A percentile compares a stretch with the other conserved stretches of the same genome.
Conservation (phyloP, 2,888 invertebrate species). For the Pegoplata infirma region DNA sequence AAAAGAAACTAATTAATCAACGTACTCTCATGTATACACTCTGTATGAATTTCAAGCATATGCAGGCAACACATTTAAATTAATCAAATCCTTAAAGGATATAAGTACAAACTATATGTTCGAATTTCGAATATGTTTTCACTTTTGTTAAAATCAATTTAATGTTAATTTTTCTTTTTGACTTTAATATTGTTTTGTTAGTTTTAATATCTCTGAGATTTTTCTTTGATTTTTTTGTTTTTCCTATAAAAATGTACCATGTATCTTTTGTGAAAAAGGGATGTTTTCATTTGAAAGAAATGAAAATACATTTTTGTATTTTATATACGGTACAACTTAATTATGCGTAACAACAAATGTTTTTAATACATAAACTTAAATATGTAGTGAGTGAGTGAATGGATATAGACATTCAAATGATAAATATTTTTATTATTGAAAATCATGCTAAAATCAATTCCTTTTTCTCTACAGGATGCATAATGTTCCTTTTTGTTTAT, state of each 20-base stretch:
- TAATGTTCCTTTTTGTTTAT: slow-evolving; percentile 52
- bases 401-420: slow-evolving; percentile 24
- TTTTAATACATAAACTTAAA: slow-evolving; percentile 17
- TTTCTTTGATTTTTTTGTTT: not conserved
- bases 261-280: not conserved
- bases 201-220: not conserved
- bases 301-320: slow-evolving; percentile 16
- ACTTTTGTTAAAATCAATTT: slow-evolving; percentile 30
- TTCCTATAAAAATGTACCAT: not conserved
- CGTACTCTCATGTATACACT: not conserved
- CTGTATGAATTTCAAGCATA: not conserved
- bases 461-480: slow-evolving; percentile 58
- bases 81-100: slow-evolving; percentile 54
- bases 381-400: too few relatives aligned
- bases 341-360: slow-evolving; percentile 58
- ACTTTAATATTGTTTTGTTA: slow-evolving; percentile 35
- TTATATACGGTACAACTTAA: slow-evolving; percentile 46
- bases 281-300: slow-evolving; percentile 15
- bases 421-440: slow-evolving; percentile 42
- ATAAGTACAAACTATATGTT: slow-evolving; percentile 15
- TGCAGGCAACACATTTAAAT: slow-evolving; percentile 35
- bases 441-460: slow-evolving; percentile 48
- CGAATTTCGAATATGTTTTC: not conserved
- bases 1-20: slow-evolving; percentile 55
- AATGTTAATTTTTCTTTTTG: slow-evolving; percentile 34